Evolutionary conservation across 2,113 vertebrate species (phyloP), one percentile per base, ranked within the genome.

Genomic region (Plectropomus leopardus): DNA sequence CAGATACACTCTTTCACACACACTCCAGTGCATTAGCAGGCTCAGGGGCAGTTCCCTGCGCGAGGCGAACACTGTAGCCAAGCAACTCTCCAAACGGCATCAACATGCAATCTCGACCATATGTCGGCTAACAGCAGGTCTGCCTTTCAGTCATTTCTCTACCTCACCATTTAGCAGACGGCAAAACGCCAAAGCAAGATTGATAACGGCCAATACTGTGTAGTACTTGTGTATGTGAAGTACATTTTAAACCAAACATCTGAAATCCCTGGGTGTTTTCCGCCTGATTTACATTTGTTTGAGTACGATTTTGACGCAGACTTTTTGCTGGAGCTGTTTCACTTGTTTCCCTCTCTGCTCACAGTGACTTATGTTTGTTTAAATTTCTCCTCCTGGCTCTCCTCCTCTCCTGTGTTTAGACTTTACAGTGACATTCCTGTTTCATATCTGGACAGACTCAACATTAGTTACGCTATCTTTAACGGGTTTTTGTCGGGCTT

Each of bases 321-420:
- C 10, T 53, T 32, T 81, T 23, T 58, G 36, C 68, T 64, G 5
- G 63, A 60, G 68, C 68, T 53, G 48, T 47, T 65, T 78, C 44
- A 44, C 68, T 84, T 61, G 55, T 53, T 64, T 55, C 59, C 24
- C 59, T 60, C 19, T 50, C 71, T 63, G 65, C 55, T 54, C 15
- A 19, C 69, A 64, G 51, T 84, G 84, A 90, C 45, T 83, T 17
- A 89, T 77, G 70, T 89, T 88, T 91, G 91, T 92, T 92, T 92
- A 81, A 84, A 81, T 60, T 54, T 54, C 42, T 65, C 66, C 63
- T 53, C 82, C 85, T 78, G 76, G 73, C 70, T 86, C 65, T 32
- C 30, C 77, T 90, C 24, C 66, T 80, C 75, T 47, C 60, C 70
- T 48, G 23, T 87, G 89, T 92, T 93, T 90, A 90, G 61, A 82